Evolutionary conservation across 1,140 invertebrate genomes (phyloP).

Genomic region (Diachasmimorpha longicaudata): DNA sequence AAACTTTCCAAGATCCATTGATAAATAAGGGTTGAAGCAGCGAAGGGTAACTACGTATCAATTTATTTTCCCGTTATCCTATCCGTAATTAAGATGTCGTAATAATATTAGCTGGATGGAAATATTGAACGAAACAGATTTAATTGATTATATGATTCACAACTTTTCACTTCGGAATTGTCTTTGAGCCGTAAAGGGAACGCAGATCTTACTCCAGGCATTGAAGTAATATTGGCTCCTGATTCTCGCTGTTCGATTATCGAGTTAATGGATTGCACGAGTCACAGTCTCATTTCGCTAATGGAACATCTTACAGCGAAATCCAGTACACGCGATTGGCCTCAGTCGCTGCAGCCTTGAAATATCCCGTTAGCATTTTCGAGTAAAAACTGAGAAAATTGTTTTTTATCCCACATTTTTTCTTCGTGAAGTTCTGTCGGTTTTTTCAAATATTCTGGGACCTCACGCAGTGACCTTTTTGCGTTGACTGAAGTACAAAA

Average conservation of each 20-base stretch:
- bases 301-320: neutral
- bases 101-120: too few relatives aligned
- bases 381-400: neutral
- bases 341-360: neutral
- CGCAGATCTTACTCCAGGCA: too few relatives aligned
- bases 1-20: too few relatives aligned
- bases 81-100: too few relatives aligned
- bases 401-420: too few relatives aligned
- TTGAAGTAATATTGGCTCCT: neutral
- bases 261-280: neutral
- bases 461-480: neutral
- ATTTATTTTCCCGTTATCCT: too few relatives aligned
- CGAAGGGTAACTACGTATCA: too few relatives aligned
- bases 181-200: too few relatives aligned
- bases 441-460: neutral
- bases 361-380: neutral
- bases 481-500: neutral
- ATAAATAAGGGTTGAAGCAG: too few relatives aligned
- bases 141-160: too few relatives aligned
- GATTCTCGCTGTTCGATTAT: neutral
- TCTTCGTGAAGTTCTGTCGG: too few relatives aligned
- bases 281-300: neutral
- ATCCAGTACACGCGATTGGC: neutral
- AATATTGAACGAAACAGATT: too few relatives aligned
- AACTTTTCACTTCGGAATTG: neutral